Conservation (phyloP, 2,113 vertebrate genomes). For the Dicrurus megarhynchus region DNA sequence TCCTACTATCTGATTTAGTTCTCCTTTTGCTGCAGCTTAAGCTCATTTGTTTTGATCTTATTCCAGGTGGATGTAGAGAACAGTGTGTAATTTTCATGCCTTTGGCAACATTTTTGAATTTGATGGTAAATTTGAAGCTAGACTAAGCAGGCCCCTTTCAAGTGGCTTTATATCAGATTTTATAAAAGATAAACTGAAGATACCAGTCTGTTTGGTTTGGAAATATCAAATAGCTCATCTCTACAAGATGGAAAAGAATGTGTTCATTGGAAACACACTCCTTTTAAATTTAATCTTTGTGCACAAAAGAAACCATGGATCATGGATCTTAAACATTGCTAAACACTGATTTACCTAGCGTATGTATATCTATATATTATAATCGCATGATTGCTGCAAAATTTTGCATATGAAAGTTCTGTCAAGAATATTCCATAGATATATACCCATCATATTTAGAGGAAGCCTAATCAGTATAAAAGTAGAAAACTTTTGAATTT, state of each 20-base stretch:
- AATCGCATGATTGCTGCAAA: neutral
- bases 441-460: neutral
- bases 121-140: neutral
- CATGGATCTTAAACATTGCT: neutral
- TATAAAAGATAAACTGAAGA: neutral
- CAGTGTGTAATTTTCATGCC: neutral
- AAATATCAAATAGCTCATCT: neutral
- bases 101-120: neutral
- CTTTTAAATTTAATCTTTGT: neutral
- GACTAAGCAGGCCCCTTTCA: neutral
- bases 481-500: neutral
- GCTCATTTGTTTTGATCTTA: neutral
- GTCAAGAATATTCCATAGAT: neutral
- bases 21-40: neutral
- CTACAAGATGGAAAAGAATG: neutral
- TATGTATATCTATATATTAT: fast-evolving
- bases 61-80: neutral
- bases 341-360: neutral
- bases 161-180: neutral
- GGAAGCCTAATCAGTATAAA: neutral
- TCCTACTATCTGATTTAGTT: neutral
- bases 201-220: neutral
- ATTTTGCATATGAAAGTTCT: neutral
- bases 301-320: neutral
- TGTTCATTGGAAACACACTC: neutral